phyloP scores from a whole-genome alignment of 2,888 invertebrate species.

The Tenthredo mesomela region DNA sequence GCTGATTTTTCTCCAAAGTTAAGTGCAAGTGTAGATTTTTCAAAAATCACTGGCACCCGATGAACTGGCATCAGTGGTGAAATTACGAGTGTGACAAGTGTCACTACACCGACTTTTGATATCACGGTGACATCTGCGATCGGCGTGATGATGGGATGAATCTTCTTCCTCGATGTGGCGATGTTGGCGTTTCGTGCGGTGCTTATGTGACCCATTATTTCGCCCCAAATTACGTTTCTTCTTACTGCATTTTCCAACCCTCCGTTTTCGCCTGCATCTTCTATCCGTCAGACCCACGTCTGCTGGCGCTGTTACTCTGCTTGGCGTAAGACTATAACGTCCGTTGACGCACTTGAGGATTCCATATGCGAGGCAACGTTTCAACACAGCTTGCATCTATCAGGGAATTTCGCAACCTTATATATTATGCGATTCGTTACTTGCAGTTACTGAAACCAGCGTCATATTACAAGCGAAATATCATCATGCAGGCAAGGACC shows the following conservation, averaged over 20 bases:
- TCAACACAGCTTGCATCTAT: conserved; percentile 67
- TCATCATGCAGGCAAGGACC: not conserved
- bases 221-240: not conserved
- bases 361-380: conserved; percentile 72
- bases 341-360: conserved; percentile 66
- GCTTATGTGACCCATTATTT: conserved; percentile 4
- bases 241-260: not conserved
- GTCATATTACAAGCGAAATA: not conserved
- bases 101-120: not conserved
- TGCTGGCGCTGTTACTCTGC: not conserved
- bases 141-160: not conserved
- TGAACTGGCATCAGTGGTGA: not conserved
- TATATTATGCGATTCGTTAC: not conserved
- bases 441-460: too few species aligned
- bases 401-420: not conserved
- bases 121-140: not conserved
- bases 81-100: not conserved
- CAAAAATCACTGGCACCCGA: not conserved
- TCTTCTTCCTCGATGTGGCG: not conserved
- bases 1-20: too few species aligned
- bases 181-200: not conserved
- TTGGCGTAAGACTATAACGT: conserved; percentile 62
- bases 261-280: conserved; percentile 15
- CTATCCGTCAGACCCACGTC: not conserved
- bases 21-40: not conserved